phyloP scores from a whole-genome alignment of 2,797 vertebrate genomes.

The Micromesistius poutassou region DNA sequence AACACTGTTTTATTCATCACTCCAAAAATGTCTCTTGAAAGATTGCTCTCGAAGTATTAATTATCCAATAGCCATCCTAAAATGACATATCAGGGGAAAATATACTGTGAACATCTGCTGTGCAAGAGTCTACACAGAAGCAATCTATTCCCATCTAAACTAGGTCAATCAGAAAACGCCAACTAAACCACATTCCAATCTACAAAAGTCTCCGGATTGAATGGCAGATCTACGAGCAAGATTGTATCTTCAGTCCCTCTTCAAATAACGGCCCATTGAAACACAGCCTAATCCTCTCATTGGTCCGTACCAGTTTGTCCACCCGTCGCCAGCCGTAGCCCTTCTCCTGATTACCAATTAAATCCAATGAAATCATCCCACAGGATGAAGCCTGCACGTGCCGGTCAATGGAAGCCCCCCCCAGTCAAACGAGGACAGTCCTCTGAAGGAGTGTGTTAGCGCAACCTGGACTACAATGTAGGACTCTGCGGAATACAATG shows the following conservation, averaged over 20 bases:
- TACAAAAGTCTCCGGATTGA: not conserved
- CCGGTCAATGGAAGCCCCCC: not conserved
- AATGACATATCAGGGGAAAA: no score
- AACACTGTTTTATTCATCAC: not conserved
- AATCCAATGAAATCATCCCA: slow-evolving; percentile 48
- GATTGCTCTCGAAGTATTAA: not conserved
- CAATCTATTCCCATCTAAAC: not conserved
- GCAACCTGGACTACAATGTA: slow-evolving; percentile 18
- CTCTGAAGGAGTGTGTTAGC: slow-evolving; percentile 8
- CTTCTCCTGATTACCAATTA: slow-evolving; percentile 55
- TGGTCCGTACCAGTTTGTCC: slow-evolving; percentile 55
- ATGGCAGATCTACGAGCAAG: not conserved
- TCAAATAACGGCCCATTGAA: not conserved
- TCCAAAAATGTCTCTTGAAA: not conserved
- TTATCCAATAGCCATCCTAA: no score
- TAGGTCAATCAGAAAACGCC: not conserved
- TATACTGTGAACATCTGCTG: not conserved
- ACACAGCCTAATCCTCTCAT: slow-evolving; percentile 17
- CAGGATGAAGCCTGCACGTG: slow-evolving; percentile 40
- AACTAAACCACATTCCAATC: not conserved
- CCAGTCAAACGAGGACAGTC: slow-evolving; percentile 23
- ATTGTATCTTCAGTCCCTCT: not conserved
- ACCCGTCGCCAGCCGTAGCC: slow-evolving; percentile 39
- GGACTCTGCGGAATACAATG: slow-evolving; percentile 2
- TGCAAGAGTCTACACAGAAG: not conserved